Conservation (phyloP, 2,888 invertebrate genomes). For the Pocota personata region DNA sequence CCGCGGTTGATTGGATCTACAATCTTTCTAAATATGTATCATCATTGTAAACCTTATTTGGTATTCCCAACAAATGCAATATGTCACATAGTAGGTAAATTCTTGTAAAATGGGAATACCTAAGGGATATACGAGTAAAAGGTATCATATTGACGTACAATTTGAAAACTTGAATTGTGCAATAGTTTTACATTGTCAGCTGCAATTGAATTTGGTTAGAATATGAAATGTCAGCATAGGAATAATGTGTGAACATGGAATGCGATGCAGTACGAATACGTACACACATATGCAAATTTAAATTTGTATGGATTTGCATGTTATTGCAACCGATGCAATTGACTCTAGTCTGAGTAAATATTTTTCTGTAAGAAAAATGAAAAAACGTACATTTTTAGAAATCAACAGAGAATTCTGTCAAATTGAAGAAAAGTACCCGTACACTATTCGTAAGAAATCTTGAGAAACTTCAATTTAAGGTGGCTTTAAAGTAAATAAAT, state of each 20-base stretch:
- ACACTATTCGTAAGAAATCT: too few relatives aligned
- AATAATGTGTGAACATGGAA: not conserved
- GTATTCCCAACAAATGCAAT: constrained; percentile 46
- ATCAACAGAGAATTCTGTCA: too few relatives aligned
- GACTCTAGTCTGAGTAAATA: too few relatives aligned
- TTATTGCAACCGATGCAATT: not conserved
- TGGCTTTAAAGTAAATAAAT: too few relatives aligned
- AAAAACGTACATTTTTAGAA: too few relatives aligned
- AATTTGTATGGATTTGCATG: not conserved
- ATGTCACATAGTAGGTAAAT: constrained; percentile 58
- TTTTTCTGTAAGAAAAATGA: too few relatives aligned
- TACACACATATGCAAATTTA: too few relatives aligned
- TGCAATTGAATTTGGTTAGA: not conserved
- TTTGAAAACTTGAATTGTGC: not conserved
- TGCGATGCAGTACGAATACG: not conserved
- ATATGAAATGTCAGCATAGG: not conserved
- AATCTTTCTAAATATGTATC: constrained; percentile 6
- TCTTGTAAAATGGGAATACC: constrained; percentile 40
- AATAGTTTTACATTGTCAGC: not conserved
- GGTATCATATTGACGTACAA: not conserved
- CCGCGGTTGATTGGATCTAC: constrained; percentile 28
- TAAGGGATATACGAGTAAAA: constrained; percentile 3
- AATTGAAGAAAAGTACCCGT: too few relatives aligned
- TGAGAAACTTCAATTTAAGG: too few relatives aligned
- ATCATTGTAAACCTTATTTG: constrained; percentile 28